Percentiles rank a stretch among this genome's conserved stretches.
phyloP scores from a whole-genome alignment of 2,888 invertebrate species.

The Acleris sparsana region DNA sequence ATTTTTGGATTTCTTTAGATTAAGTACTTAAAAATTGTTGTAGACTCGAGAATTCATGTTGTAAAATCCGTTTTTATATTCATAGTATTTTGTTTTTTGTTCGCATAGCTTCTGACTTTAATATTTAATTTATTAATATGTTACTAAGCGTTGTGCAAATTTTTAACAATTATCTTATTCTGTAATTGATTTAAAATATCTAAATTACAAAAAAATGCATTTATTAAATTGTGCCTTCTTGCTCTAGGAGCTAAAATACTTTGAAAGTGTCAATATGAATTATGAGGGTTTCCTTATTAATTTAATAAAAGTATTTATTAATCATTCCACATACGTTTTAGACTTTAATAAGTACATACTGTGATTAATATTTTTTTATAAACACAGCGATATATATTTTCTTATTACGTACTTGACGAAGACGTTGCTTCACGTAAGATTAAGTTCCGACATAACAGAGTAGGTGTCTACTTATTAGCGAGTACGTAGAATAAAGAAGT shows the following conservation, averaged over 20 bases:
- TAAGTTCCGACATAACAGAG: slow-evolving; percentile 62
- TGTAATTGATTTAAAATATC: neutral
- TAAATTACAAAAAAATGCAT: slow-evolving; percentile 12
- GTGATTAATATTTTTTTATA: slow-evolving; percentile 71
- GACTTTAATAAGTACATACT: slow-evolving; percentile 57
- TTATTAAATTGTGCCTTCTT: slow-evolving; percentile 58
- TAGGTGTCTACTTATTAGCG: slow-evolving; percentile 53
- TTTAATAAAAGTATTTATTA: slow-evolving; percentile 55
- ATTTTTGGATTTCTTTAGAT: slow-evolving; percentile 50
- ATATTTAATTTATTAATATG: neutral
- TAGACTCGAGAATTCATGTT: too few relatives aligned
- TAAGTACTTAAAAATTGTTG: slow-evolving; percentile 31
- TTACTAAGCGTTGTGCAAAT: slow-evolving; percentile 22
- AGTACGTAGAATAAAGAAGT: slow-evolving; percentile 70
- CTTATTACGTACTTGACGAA: slow-evolving; percentile 61
- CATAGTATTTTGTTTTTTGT: slow-evolving; percentile 6
- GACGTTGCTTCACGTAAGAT: slow-evolving; percentile 56
- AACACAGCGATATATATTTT: slow-evolving; percentile 59
- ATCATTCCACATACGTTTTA: slow-evolving; percentile 74
- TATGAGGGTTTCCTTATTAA: slow-evolving; percentile 51
- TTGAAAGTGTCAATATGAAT: slow-evolving; percentile 53
- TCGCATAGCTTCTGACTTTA: slow-evolving; percentile 22
- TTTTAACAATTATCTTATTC: neutral
- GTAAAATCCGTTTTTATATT: too few relatives aligned
- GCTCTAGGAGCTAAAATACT: slow-evolving; percentile 53